Evolutionary conservation across 92 coral and sea anemone genomes (phyloP), one percentile per base, ranked within the genome.

Genomic region (Pocillopora meandrina): DNA sequence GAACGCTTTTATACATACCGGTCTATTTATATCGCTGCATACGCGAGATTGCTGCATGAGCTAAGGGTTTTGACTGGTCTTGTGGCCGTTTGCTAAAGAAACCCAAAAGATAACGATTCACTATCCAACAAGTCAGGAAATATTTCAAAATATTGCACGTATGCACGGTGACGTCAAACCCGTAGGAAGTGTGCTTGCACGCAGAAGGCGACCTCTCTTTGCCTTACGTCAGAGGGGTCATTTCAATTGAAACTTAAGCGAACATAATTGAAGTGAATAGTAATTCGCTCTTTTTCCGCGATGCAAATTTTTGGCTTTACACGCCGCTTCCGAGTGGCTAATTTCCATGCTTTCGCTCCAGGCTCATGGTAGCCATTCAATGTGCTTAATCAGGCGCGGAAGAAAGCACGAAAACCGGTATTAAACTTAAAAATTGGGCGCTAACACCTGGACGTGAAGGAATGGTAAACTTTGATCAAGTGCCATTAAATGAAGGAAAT

Each of bases 381-480:
- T 56, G 65, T 66, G 49, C 17, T 26, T 31, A 31, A 75, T 47
- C 56, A 47, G 26, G 49, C 58, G 70, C 10, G n/a, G 58, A 55
- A 66, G 71, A 20, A 47, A 9, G 31, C 21, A 59, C 31, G 11
- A 15, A 76, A 76, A 76, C 67, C 64, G 19, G 26, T 23, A 33
- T 57, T 16, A 23, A 33, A 10, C 61, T 18, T 42, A 21, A 3
- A 63, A 47, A 31, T 66, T 56, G 56, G 67, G 19, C 69, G 56
- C 67, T 80, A 56, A 56, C 84, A 55, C 71, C 77, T 49, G 77
- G 70, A 69, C 26, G n/a, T 19, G 60, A 8, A 2, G 21, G 36
- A 47, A 26, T 66, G 59, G 42, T 71, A 75, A 81, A 81, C 85
- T 60, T 71, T 71, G 85, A 60, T 81, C 77, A 59, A 81, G 69